Conservation (phyloP, 2,797 vertebrate species). For the Catamblyrhynchus diadema region DNA sequence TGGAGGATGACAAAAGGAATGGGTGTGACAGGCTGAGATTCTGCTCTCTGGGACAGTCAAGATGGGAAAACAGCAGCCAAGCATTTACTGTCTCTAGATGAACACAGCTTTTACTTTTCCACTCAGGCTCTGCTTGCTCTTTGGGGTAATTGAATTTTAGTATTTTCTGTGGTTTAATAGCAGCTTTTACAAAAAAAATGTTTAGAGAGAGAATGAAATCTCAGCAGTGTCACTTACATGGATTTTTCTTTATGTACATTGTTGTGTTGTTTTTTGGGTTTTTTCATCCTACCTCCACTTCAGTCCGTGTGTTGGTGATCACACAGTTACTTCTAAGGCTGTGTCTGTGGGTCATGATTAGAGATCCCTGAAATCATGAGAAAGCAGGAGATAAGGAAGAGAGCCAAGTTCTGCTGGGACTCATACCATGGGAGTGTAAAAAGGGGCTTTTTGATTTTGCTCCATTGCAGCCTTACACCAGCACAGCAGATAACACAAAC, state of each 20-base stretch:
- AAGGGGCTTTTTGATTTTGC: neutral
- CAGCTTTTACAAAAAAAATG: neutral
- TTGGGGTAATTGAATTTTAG: neutral
- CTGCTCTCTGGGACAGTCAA: neutral
- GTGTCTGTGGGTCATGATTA: too few species aligned
- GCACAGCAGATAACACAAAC: neutral
- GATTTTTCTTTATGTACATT: neutral
- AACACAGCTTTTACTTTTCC: constrained; percentile 7
- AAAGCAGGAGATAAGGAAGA: too few species aligned
- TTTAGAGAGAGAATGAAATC: neutral
- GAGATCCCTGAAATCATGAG: too few species aligned
- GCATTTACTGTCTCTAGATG: neutral
- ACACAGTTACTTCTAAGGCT: too few species aligned
- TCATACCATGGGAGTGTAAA: too few species aligned
- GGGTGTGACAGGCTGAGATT: constrained; percentile 19
- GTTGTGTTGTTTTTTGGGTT: neutral
- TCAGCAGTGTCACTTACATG: neutral
- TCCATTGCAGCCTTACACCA: neutral
- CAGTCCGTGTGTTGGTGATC: neutral
- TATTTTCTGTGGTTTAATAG: neutral
- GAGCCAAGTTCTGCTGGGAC: too few species aligned
- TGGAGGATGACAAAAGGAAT: neutral
- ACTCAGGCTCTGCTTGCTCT: neutral
- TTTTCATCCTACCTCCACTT: neutral
- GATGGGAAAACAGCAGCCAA: neutral